phyloP scores from a whole-genome alignment of 2,113 vertebrate species.

The Chaenogobius annularis region DNA sequence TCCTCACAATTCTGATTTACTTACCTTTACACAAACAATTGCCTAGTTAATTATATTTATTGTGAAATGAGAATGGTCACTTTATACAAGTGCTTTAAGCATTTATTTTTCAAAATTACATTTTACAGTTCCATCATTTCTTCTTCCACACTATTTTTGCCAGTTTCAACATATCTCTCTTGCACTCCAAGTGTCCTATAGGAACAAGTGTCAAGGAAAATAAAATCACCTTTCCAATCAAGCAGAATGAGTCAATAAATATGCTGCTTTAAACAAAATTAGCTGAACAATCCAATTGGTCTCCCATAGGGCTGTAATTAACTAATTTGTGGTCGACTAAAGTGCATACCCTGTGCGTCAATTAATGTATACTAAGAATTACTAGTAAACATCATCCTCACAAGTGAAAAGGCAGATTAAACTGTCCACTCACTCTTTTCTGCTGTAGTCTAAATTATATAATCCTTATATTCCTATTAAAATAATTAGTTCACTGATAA shows the following conservation, averaged over 20 bases:
- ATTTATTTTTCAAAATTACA: constrained; percentile 18
- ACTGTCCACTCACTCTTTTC: too few species aligned
- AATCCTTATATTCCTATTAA: too few species aligned
- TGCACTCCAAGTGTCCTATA: constrained; percentile 88
- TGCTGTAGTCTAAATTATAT: too few species aligned
- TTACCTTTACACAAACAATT: not conserved
- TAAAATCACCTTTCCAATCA: not conserved
- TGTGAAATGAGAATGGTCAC: constrained; percentile 10
- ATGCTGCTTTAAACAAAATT: not conserved
- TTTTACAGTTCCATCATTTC: constrained; percentile 84
- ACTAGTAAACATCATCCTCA: too few species aligned
- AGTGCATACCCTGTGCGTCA: too few species aligned
- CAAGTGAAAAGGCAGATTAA: too few species aligned
- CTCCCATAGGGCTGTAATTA: too few species aligned
- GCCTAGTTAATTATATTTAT: not conserved
- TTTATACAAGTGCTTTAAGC: constrained; percentile 28
- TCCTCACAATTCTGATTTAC: not conserved
- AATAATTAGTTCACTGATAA: too few species aligned
- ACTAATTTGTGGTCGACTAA: too few species aligned
- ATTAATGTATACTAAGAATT: too few species aligned
- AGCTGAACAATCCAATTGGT: too few species aligned
- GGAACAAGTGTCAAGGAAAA: constrained; percentile 76
- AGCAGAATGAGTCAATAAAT: not conserved
- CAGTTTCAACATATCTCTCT: constrained; percentile 85
- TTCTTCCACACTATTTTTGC: constrained; percentile 81